These are phyloP conservation scores for Mastacembelus armatus DNA, from an alignment of 2,797 vertebrate genomes.

Conservation along the genomic window DNA sequence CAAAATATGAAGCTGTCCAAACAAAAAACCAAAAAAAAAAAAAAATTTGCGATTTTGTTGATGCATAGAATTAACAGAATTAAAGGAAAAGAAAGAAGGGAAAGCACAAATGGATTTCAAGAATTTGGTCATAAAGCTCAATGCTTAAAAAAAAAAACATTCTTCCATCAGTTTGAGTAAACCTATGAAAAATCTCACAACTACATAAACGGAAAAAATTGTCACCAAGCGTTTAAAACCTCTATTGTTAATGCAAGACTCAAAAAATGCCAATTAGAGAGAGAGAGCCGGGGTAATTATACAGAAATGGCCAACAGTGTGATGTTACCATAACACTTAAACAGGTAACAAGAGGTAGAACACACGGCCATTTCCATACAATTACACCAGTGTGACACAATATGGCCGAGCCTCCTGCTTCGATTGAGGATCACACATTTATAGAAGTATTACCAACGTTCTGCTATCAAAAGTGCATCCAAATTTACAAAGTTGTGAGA, in stretches of 20 bases:
- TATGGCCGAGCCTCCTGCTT: slow-evolving; percentile 62
- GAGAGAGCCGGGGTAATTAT: slow-evolving; percentile 82
- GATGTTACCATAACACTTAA: slow-evolving; percentile 87
- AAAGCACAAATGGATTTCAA: slow-evolving; percentile 62
- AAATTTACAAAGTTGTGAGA: slow-evolving; percentile 82
- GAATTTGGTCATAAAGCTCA: slow-evolving; percentile 78
- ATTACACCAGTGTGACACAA: slow-evolving; percentile 78
- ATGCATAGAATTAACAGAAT: slow-evolving; percentile 76
- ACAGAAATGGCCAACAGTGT: slow-evolving; percentile 86
- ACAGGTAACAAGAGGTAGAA: slow-evolving; percentile 91
- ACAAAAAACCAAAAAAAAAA: no score
- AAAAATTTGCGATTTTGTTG: slow-evolving; percentile 50
- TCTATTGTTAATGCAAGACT: slow-evolving; percentile 61
- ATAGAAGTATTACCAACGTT: slow-evolving; percentile 62
- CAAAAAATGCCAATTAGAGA: slow-evolving; percentile 65
- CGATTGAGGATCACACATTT: slow-evolving; percentile 39
- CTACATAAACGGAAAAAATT: slow-evolving; percentile 55
- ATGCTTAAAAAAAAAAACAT: slow-evolving; percentile 43
- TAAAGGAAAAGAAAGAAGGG: slow-evolving; percentile 48
- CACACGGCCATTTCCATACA: slow-evolving; percentile 86
- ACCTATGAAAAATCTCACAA: slow-evolving; percentile 40
- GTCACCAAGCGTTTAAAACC: slow-evolving; percentile 57
- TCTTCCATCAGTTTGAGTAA: slow-evolving; percentile 49
- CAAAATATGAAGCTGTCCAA: slow-evolving; percentile 29
- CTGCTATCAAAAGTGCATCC: slow-evolving; percentile 86